phyloP scores from a whole-genome alignment of 2,113 vertebrate genomes.

The Haemorhous mexicanus region DNA sequence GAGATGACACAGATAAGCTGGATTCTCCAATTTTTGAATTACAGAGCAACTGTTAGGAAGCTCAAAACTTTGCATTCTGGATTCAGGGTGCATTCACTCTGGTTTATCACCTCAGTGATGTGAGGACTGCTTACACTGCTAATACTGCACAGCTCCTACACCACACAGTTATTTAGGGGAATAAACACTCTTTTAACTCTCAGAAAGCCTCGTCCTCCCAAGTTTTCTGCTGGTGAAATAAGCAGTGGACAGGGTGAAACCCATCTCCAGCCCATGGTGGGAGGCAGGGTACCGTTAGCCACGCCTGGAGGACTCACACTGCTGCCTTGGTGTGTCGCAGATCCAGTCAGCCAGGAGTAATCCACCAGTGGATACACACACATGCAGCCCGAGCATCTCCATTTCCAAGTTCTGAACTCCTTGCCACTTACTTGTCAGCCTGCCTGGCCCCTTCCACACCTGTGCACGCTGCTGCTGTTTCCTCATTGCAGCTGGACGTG shows the following conservation, averaged over 20 bases:
- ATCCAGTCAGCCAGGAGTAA: background rate
- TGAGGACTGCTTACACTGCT: background rate
- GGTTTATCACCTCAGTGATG: background rate
- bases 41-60: background rate
- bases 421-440: background rate
- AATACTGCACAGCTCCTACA: background rate
- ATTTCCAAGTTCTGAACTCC: background rate
- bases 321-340: background rate
- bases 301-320: background rate
- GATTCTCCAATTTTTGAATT: background rate
- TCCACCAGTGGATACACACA: background rate
- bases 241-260: background rate
- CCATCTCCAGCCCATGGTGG: background rate
- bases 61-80: background rate
- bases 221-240: background rate
- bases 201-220: background rate
- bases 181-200: background rate
- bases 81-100: background rate
- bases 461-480: background rate
- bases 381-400: background rate
- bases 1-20: background rate
- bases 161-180: background rate
- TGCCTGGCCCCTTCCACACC: background rate
- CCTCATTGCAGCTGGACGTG: constrained; percentile 11
- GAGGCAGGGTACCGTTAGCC: background rate